A percentile compares a stretch with the other conserved stretches of the same genome.
Conservation (phyloP, 1,140 invertebrate genomes). For the Aradophagus sp. region DNA sequence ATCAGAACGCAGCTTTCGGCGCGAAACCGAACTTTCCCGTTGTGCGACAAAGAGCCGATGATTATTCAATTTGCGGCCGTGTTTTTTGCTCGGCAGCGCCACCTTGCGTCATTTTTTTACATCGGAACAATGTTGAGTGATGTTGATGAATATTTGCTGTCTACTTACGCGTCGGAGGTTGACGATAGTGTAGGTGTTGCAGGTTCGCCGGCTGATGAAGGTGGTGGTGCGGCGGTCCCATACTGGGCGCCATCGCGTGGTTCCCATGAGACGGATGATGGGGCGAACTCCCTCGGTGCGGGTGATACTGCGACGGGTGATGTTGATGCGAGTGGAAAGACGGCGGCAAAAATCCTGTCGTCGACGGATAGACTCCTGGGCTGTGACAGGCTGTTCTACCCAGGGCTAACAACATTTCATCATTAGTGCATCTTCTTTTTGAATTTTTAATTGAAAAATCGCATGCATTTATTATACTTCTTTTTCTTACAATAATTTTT, state of each 20-base stretch:
- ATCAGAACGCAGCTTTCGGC: constrained; percentile 33
- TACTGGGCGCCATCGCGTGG: constrained; percentile 67
- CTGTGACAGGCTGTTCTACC: constrained; percentile 77
- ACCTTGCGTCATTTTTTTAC: too few species aligned
- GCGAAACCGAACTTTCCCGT: constrained; percentile 26
- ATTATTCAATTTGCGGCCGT: not conserved
- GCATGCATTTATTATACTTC: too few species aligned
- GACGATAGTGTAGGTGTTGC: constrained; percentile 72
- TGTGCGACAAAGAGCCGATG: constrained; percentile 14
- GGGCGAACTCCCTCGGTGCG: constrained; percentile 71
- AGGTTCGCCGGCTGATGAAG: constrained; percentile 72
- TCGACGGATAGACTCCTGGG: constrained; percentile 70
- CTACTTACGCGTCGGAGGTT: constrained; percentile 73
- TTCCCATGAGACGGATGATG: constrained; percentile 70
- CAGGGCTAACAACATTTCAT: constrained; percentile 63
- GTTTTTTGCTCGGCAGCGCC: constrained; percentile 10
- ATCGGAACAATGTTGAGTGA: too few species aligned
- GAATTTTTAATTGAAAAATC: too few species aligned
- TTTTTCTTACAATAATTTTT: too few species aligned
- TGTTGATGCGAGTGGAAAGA: constrained; percentile 71
- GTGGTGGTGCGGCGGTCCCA: constrained; percentile 73
- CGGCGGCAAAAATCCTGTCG: constrained; percentile 67
- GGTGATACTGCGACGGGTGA: constrained; percentile 71
- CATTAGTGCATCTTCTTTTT: too few species aligned
- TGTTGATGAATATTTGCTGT: not conserved